phyloP scores from a whole-genome alignment of 2,113 vertebrate species.

The Coracopsis vasa region DNA sequence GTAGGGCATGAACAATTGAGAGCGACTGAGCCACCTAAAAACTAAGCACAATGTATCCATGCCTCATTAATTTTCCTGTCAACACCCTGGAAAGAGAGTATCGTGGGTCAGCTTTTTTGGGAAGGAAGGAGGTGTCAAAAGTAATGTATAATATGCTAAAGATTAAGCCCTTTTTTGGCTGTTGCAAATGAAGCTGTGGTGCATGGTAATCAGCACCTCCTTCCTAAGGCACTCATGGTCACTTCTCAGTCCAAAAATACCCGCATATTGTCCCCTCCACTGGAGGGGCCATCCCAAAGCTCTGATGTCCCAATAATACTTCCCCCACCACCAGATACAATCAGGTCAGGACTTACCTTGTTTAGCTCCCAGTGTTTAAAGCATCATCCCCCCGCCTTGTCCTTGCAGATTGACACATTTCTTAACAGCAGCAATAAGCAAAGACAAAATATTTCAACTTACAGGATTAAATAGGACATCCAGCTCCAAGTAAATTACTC shows the following conservation, averaged over 20 bases:
- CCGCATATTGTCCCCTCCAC: background rate
- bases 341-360: background rate
- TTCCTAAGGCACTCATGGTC: background rate
- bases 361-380: background rate
- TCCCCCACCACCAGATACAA: background rate
- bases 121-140: constrained; percentile 5
- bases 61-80: constrained; percentile 53
- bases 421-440: background rate
- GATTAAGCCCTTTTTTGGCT: background rate
- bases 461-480: constrained; percentile 93
- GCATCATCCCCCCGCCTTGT: background rate
- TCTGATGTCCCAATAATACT: background rate
- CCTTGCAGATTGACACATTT: background rate
- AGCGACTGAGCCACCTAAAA: constrained; percentile 40
- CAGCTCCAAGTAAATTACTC: constrained; percentile 88
- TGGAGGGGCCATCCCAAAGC: background rate
- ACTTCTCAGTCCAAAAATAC: background rate
- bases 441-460: constrained; percentile 62
- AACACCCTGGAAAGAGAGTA: constrained; percentile 18
- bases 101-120: background rate
- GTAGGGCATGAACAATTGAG: background rate
- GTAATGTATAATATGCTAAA: background rate
- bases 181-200: background rate
- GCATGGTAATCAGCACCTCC: background rate
- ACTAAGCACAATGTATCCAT: background rate